A percentile compares a stretch with the other conserved stretches of the same genome.
Conservation (phyloP, 2,888 invertebrate genomes). For the Blastobasis adustella region DNA sequence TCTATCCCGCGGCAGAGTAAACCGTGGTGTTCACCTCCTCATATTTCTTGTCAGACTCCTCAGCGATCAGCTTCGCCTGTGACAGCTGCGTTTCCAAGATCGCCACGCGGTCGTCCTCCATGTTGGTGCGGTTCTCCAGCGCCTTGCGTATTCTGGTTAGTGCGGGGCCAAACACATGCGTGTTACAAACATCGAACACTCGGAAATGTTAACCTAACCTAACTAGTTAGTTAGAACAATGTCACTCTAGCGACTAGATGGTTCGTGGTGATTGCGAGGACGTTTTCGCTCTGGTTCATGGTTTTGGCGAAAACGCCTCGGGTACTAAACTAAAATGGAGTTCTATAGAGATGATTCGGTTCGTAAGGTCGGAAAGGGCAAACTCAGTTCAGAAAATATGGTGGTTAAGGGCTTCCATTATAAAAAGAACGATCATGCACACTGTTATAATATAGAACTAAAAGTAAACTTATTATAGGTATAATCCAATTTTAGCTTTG, state of each 20-base stretch:
- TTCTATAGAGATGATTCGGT: too few relatives aligned
- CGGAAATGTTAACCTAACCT: too few relatives aligned
- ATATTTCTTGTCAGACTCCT: constrained; percentile 99
- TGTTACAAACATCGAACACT: constrained; percentile 60
- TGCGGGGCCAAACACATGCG: constrained; percentile 73
- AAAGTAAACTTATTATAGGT: constrained; percentile 4
- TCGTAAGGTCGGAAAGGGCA: constrained; percentile 1
- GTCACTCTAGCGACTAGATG: too few relatives aligned
- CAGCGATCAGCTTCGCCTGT: constrained; percentile 99
- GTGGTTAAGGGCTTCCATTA: constrained; percentile 54
- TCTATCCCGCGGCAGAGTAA: constrained; percentile 15
- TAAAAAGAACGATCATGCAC: constrained; percentile 50
- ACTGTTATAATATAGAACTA: constrained; percentile 14
- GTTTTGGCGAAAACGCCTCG: too few relatives aligned
- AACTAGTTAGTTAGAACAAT: too few relatives aligned
- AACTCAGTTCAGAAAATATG: constrained; percentile 41
- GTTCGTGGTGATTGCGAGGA: too few relatives aligned
- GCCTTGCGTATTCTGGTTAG: constrained; percentile 95
- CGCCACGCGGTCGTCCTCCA: constrained; percentile 99
- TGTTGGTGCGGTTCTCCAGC: constrained; percentile 98
- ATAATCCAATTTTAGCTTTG: constrained; percentile 30
- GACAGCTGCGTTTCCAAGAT: constrained; percentile 98
- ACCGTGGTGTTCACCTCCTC: constrained; percentile 90
- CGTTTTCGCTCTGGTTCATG: too few relatives aligned
- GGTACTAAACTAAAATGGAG: too few relatives aligned